Base-by-base conservation (phyloP, 1,140 invertebrate genomes). In the Paraescarpia echinospica region DNA sequence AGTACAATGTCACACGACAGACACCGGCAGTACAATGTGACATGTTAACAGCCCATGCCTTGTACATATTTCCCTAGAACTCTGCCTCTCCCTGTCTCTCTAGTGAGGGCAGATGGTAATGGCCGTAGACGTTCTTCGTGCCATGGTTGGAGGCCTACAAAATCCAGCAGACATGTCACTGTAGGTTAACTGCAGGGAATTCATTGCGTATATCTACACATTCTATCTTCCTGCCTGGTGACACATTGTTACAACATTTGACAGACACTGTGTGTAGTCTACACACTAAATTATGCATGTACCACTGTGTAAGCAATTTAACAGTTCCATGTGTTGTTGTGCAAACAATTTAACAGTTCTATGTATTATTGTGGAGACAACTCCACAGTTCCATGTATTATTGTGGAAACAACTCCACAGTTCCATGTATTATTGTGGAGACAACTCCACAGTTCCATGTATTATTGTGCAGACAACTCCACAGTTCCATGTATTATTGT, bases 21-120 rank as follows among this genome's bases (percentile, higher is more conserved):
- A 41, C 22, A 12, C 59, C 59, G 22, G 22, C 22, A 77, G 59
- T 77, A 77, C 59, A 77, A 77, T 77, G 59, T 31, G 8, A 77
- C 59, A 77, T 31, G 18, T 14, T 31, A 2, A 77, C 59, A 77
- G 14, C 18, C 22, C 59, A 77, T 77, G 18, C 27, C n/a, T 77
- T 18, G 59, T 77, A 77, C 59, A 27, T 77, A 31, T 77, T 77
- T 14, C 59, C 8, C 59, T 77, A 90, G 90, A 34, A 90, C 34
- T 90, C 90, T 35, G 34, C 91, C 27, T 51, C 92, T 59, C 91
- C 91, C 88, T 91, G 33, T 51, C 90, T 35, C 33, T 92, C 91
- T 18, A 93, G 51, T 35, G 92, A 92, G n/a, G 92, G 92, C 35
- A 93, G 92, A n/a, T 93, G 92, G 77, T 93, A 93, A 27, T 92